phyloP scores from a whole-genome alignment of 2,113 vertebrate genomes.

The Ceyx melanurus region DNA sequence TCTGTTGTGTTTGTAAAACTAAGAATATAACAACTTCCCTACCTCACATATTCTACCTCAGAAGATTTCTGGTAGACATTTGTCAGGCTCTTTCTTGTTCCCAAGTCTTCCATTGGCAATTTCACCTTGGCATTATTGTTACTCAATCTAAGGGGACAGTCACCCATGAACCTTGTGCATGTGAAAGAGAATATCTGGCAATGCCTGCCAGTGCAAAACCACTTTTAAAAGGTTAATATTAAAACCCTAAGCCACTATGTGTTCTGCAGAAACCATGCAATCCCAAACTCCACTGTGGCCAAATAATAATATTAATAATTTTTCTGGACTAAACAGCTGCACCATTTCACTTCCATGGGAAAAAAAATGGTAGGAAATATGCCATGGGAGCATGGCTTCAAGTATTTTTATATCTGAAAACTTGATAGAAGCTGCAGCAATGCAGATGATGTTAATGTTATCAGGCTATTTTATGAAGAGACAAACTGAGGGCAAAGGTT shows the following conservation, averaged over 20 bases:
- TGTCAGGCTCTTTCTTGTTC: not conserved
- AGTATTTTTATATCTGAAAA: not conserved
- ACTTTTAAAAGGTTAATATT: not conserved
- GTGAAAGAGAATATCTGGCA: not conserved
- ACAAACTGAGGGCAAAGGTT: slow-evolving; percentile 42
- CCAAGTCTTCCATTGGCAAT: not conserved
- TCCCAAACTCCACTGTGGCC: not conserved
- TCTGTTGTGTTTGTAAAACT: not conserved
- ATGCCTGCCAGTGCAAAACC: not conserved
- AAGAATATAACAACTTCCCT: not conserved
- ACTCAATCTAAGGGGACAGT: not conserved
- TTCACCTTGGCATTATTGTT: not conserved
- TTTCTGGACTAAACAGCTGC: not conserved
- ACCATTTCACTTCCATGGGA: not conserved
- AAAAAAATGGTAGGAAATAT: not conserved
- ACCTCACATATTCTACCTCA: not conserved
- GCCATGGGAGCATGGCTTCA: not conserved
- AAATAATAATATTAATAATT: not conserved
- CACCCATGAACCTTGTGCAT: not conserved
- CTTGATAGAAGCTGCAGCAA: not conserved
- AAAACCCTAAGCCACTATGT: not conserved
- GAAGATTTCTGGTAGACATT: not conserved
- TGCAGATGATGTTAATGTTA: slow-evolving; percentile 19
- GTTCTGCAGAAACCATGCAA: not conserved
- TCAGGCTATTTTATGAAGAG: slow-evolving; percentile 1